phyloP scores from a whole-genome alignment of 2,888 invertebrate species.

The Epinotia ramella region DNA sequence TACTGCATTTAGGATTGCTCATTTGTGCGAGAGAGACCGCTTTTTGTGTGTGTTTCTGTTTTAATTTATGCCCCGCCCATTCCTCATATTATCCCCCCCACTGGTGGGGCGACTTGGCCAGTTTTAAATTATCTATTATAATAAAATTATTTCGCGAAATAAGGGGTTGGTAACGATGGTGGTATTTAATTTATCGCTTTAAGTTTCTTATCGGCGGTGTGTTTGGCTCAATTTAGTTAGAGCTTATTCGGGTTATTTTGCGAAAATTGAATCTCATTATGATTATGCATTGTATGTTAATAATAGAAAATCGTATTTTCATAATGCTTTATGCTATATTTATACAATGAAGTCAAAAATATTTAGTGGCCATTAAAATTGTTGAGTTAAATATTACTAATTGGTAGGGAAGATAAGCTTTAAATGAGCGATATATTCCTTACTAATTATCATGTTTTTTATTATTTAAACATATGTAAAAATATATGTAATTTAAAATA shows the following conservation, averaged over 20 bases:
- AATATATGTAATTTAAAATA: too few species aligned
- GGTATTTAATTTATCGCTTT: constrained; percentile 77
- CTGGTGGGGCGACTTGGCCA: constrained; percentile 81
- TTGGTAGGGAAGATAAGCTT: too few species aligned
- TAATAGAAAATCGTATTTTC: neutral
- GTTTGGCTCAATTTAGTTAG: constrained; percentile 30
- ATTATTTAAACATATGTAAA: too few species aligned
- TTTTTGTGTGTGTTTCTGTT: constrained; percentile 66
- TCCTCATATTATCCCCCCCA: constrained; percentile 71
- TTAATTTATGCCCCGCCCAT: constrained; percentile 76
- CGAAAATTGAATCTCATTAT: constrained; percentile 13
- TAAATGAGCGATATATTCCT: too few species aligned
- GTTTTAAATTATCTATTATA: constrained; percentile 85
- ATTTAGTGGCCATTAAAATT: too few species aligned
- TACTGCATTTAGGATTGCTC: constrained; percentile 80
- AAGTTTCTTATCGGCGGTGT: constrained; percentile 59
- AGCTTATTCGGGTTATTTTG: constrained; percentile 18
- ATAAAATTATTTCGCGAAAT: constrained; percentile 84
- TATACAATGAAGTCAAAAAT: too few species aligned
- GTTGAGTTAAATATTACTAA: too few species aligned
- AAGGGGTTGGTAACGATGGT: constrained; percentile 84
- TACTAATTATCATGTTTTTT: too few species aligned
- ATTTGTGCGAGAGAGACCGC: constrained; percentile 79
- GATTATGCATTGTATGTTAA: neutral
- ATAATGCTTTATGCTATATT: neutral